Conservation (phyloP, 2,797 vertebrate species). For the Cyclura pinguis region DNA sequence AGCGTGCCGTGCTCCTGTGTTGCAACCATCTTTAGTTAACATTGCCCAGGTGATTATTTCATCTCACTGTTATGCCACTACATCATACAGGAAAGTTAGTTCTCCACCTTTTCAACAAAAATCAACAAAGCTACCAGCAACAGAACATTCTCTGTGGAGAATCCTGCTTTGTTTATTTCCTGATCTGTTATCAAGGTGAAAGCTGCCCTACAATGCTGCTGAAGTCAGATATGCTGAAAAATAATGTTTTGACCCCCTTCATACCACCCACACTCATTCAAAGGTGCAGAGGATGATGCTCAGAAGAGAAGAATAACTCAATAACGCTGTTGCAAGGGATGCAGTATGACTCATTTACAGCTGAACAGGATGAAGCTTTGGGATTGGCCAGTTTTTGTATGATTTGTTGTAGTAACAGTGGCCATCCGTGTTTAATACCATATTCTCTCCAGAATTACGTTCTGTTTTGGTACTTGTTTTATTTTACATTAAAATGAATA, state of each 20-base stretch:
- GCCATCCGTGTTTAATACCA: background rate
- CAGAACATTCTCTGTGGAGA: background rate
- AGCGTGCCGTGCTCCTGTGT: conserved; percentile 10
- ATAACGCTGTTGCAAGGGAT: background rate
- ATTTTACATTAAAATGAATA: background rate
- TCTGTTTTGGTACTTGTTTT: background rate
- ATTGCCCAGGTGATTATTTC: conserved; percentile 9
- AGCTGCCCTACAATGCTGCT: background rate
- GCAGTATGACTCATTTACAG: conserved; percentile 16
- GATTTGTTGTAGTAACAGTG: background rate
- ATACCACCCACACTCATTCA: fast-evolving
- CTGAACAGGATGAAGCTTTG: background rate
- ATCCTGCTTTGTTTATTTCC: background rate
- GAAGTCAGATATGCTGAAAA: background rate
- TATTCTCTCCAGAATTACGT: background rate
- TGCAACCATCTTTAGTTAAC: conserved; percentile 22
- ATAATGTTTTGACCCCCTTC: conserved; percentile 4
- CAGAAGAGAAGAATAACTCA: conserved; percentile 23
- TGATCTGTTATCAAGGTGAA: conserved; percentile 3
- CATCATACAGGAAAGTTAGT: background rate
- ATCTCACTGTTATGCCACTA: conserved; percentile 11
- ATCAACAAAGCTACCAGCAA: background rate
- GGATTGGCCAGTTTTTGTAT: background rate
- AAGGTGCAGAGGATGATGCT: conserved; percentile 6
- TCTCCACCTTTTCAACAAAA: background rate